Conservation (phyloP, 2,113 vertebrate genomes). For the Morone saxatilis region DNA sequence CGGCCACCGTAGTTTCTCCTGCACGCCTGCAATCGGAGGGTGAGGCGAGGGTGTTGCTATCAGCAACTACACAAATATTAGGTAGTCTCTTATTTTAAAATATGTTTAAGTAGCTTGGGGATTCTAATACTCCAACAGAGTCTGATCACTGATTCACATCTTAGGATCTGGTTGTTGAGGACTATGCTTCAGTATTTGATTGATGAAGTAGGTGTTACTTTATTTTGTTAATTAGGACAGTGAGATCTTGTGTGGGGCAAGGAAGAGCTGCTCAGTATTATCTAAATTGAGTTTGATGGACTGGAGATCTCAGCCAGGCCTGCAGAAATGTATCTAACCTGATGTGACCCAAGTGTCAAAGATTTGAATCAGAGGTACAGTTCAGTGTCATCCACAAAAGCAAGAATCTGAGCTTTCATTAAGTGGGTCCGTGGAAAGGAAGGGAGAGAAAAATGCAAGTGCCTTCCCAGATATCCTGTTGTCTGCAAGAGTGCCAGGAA, state of each 20-base stretch:
- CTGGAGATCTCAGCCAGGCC: neutral
- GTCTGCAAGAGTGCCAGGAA: neutral
- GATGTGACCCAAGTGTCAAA: neutral
- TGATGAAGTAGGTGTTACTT: neutral
- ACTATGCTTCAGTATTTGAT: neutral
- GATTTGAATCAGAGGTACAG: neutral
- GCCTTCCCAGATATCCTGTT: conserved; percentile 17
- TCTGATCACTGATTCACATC: neutral
- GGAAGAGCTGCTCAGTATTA: neutral
- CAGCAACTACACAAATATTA: neutral
- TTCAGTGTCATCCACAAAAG: neutral
- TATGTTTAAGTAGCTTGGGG: neutral
- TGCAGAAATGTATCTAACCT: conserved; percentile 10
- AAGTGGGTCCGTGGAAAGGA: neutral
- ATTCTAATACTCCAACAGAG: neutral
- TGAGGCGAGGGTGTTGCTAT: too few relatives aligned
- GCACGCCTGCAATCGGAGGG: too few relatives aligned
- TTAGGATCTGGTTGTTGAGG: neutral
- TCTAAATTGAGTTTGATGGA: neutral
- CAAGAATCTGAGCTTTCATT: conserved; percentile 1
- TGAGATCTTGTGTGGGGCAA: neutral
- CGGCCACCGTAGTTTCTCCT: too few relatives aligned
- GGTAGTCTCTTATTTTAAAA: neutral
- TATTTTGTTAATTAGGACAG: neutral
- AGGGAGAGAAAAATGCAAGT: neutral